Percentiles rank a stretch among this genome's conserved stretches.
phyloP scores from a whole-genome alignment of 2,113 vertebrate genomes.

The Tylochromis polylepis region DNA sequence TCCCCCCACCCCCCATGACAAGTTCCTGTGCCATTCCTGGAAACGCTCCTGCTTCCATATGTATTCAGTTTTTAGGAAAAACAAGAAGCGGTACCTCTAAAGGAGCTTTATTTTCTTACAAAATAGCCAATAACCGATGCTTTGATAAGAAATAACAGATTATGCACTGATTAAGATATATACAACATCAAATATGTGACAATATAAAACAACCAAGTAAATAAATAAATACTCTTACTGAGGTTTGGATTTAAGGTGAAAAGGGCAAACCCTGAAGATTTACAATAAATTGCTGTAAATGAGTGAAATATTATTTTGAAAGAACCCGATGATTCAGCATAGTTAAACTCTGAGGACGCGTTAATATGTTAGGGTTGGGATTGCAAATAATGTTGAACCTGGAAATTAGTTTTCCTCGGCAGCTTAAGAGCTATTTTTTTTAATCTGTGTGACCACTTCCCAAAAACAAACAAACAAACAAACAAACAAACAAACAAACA shows the following conservation, averaged over 20 bases:
- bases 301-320: not conserved
- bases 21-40: not conserved
- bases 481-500: too few species aligned
- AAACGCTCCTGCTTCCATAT: not conserved
- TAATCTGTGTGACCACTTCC: not conserved
- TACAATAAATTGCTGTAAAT: not conserved
- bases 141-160: slow-evolving; percentile 27
- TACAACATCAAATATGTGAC: slow-evolving; percentile 45
- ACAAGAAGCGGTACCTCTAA: not conserved
- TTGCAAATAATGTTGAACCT: not conserved
- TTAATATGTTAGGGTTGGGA: not conserved
- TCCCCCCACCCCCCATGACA: rapidly evolving
- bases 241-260: not conserved
- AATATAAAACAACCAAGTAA: slow-evolving; percentile 45
- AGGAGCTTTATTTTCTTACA: slow-evolving; percentile 45
- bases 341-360: not conserved
- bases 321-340: not conserved
- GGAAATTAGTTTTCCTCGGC: not conserved
- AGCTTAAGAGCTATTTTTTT: not conserved
- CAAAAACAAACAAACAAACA: not conserved
- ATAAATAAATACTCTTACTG: slow-evolving; percentile 60
- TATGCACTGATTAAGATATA: slow-evolving; percentile 35
- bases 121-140: slow-evolving; percentile 31
- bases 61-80: not conserved
- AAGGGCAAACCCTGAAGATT: not conserved